A percentile compares a stretch with the other conserved stretches of the same genome.
phyloP scores from a whole-genome alignment of 2,797 vertebrate species.

The Sebastes steindachneri region DNA sequence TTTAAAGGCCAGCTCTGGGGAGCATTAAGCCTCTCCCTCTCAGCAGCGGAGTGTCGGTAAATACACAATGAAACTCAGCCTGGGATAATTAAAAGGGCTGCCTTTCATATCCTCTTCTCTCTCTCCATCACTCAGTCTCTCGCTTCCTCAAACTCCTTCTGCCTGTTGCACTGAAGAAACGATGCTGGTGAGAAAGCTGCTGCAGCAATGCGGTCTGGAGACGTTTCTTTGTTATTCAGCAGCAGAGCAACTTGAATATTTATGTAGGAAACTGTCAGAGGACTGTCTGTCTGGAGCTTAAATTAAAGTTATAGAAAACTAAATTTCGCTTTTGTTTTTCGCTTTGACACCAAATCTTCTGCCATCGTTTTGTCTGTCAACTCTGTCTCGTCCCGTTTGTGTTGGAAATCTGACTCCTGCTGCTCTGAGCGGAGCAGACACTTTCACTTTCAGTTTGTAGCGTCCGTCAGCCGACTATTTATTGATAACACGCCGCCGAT shows the following conservation, averaged over 20 bases:
- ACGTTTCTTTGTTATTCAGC: slow-evolving; percentile 9
- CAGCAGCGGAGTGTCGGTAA: slow-evolving; percentile 1
- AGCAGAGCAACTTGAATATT: not conserved
- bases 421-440: too few species aligned
- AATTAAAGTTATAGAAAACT: not conserved
- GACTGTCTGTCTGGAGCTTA: not conserved
- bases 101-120: slow-evolving; percentile 52
- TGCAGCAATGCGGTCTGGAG: not conserved
- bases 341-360: too few species aligned
- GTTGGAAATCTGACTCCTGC: too few species aligned
- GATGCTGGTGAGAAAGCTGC: not conserved
- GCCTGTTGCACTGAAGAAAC: slow-evolving; percentile 30
- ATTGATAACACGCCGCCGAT: too few species aligned
- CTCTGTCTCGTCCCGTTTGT: too few species aligned
- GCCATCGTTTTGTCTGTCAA: too few species aligned
- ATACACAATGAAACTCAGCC: slow-evolving; percentile 39
- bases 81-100: slow-evolving; percentile 68
- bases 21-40: slow-evolving; percentile 51
- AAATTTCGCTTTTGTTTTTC: not conserved
- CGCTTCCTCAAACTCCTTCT: slow-evolving; percentile 20
- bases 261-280: not conserved
- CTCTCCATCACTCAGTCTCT: slow-evolving; percentile 31
- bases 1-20: slow-evolving; percentile 51
- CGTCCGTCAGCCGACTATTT: too few species aligned
- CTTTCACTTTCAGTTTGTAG: too few species aligned